Percentiles rank a stretch among this genome's conserved stretches.
Conservation (phyloP, 1,140 invertebrate species). For the Sogatella furcifera region DNA sequence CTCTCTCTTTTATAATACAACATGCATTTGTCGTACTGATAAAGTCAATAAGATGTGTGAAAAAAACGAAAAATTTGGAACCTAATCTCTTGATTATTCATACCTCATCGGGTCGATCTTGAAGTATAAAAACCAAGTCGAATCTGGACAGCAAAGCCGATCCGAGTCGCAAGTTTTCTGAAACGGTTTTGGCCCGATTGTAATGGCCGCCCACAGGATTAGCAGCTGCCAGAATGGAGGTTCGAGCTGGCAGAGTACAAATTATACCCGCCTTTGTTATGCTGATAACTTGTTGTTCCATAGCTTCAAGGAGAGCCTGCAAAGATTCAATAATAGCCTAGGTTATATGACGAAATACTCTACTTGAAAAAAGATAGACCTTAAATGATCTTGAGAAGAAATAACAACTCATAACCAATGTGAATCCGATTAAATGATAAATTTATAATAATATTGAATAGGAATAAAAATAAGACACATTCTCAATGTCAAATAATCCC, state of each 20-base stretch:
- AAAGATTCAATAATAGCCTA: no score
- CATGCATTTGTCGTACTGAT: no score
- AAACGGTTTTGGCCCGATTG: constrained; percentile 72
- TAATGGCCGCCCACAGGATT: constrained; percentile 86
- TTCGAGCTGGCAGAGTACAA: constrained; percentile 65
- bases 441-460: no score
- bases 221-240: constrained; percentile 81
- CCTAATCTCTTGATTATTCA: constrained; percentile 19
- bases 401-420: no score
- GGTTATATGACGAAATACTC: no score
- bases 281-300: constrained; percentile 89
- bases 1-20: no score
- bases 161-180: constrained; percentile 82
- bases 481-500: no score
- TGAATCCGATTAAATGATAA: no score
- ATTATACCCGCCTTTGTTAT: constrained; percentile 80
- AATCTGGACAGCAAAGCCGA: constrained; percentile 81
- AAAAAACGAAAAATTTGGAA: neutral
- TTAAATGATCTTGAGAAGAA: constrained; percentile 30
- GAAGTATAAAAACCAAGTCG: constrained; percentile 83
- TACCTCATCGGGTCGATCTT: constrained; percentile 75
- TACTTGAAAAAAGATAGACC: no score
- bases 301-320: constrained; percentile 75
- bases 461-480: no score
- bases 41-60: no score